Conservation (phyloP, 1,140 invertebrate genomes). For the Diachasmimorpha longicaudata region DNA sequence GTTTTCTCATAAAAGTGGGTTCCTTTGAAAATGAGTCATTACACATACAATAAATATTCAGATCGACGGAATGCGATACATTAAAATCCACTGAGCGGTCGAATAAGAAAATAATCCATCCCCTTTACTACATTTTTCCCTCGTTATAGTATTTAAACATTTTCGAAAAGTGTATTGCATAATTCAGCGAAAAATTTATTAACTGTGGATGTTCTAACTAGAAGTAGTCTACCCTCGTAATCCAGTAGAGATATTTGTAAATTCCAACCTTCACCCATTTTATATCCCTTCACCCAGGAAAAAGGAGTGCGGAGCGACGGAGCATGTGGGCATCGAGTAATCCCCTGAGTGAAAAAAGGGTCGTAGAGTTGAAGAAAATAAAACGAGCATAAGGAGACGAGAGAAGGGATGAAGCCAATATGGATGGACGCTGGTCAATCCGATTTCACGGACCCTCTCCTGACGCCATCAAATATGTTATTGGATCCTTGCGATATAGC, state of each 20-base stretch:
- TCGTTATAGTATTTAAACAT: no score
- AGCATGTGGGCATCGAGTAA: conserved; percentile 26
- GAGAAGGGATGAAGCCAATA: conserved; percentile 44
- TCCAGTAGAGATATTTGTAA: not conserved
- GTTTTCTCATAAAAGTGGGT: no score
- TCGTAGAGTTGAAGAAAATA: not conserved
- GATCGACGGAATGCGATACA: no score
- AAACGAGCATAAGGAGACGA: conserved; percentile 7
- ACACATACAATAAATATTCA: no score
- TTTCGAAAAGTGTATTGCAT: no score
- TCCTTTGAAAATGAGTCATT: no score
- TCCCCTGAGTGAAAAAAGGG: conserved; percentile 7
- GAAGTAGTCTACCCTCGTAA: no score
- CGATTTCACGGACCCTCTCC: conserved; percentile 54
- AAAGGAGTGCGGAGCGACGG: conserved; percentile 42
- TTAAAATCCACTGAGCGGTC: no score
- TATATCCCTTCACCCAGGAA: not conserved
- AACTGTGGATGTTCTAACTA: no score
- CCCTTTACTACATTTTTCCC: no score
- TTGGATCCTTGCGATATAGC: conserved; percentile 42
- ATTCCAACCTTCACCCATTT: not conserved
- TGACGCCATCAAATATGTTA: conserved; percentile 57
- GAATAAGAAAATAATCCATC: no score
- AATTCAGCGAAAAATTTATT: no score
- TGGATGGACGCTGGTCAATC: conserved; percentile 56